Conservation (phyloP, 2,113 vertebrate genomes). For the Lethenteron camtschaticum region DNA sequence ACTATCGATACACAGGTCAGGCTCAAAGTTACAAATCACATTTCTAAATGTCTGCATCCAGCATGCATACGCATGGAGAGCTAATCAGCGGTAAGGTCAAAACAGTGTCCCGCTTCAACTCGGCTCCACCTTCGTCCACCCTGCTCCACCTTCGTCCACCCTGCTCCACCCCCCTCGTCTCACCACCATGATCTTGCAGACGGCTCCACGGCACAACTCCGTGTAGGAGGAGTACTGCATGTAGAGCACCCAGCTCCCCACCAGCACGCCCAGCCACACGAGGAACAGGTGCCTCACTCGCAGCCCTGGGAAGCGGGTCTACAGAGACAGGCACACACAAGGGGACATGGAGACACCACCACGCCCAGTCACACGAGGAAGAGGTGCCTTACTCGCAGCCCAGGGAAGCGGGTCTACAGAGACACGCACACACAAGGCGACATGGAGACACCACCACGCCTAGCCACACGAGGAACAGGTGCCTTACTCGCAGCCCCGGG, state of each 20-base stretch:
- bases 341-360: no score
- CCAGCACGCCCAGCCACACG: conserved; percentile 61
- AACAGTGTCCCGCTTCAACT: neutral
- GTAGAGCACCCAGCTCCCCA: conserved; percentile 75
- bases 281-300: conserved; percentile 74
- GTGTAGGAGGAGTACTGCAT: conserved; percentile 72
- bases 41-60: neutral
- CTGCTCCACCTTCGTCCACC: neutral
- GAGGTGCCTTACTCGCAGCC: no score
- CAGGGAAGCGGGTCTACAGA: no score
- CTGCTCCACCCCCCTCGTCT: conserved; percentile 20
- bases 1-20: neutral
- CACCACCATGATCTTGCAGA: conserved; percentile 68
- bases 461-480: no score
- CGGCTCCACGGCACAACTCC: conserved; percentile 61
- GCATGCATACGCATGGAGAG: neutral
- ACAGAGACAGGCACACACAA: conserved; percentile 10
- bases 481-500: no score
- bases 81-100: neutral
- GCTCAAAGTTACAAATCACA: neutral
- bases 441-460: no score
- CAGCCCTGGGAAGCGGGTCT: conserved; percentile 62
- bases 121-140: neutral
- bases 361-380: no score
- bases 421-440: no score